Evolutionary conservation across 2,113 vertebrate species (phyloP), one percentile per base, ranked within the genome.

Genomic region (Phoenicopterus ruber): DNA sequence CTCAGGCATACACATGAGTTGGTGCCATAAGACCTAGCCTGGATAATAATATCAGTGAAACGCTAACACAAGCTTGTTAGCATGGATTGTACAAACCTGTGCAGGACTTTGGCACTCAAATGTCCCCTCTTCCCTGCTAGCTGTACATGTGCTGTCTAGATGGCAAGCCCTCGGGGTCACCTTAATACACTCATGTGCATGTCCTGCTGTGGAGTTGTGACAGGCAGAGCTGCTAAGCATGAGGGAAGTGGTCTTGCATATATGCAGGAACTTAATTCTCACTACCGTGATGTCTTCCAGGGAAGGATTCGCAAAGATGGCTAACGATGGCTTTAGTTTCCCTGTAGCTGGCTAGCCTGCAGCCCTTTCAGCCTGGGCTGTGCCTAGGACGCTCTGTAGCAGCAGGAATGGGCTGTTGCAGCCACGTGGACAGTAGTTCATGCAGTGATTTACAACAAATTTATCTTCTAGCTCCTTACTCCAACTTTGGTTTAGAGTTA

Each of bases 1-100:
- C n/a, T n/a, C n/a, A n/a, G n/a, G n/a, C n/a, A n/a, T n/a, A 7
- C 15, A 34, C 34, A 5, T 1, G 0, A 21, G 62, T 5, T 54
- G 29, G 31, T 69, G 54, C 80, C 52, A 4, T 10, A n/a, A 61
- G n/a, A 52, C 49, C n/a, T 12, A 40, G 28, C 36, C 46, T 70
- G 29, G 54, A 54, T 15, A 40, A 36, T 82, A 77, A 9, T 22
- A 69, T 8, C 73, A 57, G n/a, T 34, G 47, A 63, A 82, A 76
- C 28, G 26, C 20, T 17, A 29, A n/a, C 32, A 59, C 8, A 10
- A 59, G 17, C 16, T 59, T 52, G 12, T 69, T 86, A 90, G 72
- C 55, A 5, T 6, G 54, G 24, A 36, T 20, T 59, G 46, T 44
- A 71, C 47, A 78, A 71, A 74, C 13, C 38, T 28, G 25, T 46